These are phyloP conservation scores for Physocephala rufipes DNA, from an alignment of 2,888 invertebrate species.

Conservation along the genomic window DNA sequence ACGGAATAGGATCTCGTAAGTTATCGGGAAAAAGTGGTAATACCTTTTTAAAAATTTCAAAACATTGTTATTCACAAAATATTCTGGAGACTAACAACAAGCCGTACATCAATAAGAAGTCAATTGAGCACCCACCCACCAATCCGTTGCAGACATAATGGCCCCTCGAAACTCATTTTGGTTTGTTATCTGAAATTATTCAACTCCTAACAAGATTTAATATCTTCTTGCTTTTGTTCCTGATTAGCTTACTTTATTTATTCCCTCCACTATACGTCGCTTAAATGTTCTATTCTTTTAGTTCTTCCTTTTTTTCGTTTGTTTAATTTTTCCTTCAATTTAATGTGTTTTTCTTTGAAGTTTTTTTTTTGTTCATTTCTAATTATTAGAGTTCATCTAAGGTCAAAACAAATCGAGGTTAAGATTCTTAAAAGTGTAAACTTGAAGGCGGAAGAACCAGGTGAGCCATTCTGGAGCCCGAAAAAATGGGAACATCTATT, in stretches of 20 bases:
- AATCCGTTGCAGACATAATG: too few relatives aligned
- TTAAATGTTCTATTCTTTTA: neutral
- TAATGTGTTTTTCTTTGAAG: neutral
- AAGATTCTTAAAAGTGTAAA: constrained; percentile 16
- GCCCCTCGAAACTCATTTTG: neutral
- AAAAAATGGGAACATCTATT: neutral
- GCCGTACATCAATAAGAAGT: too few relatives aligned
- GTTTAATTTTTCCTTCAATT: neutral
- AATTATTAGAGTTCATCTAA: constrained; percentile 5
- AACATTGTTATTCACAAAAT: too few relatives aligned
- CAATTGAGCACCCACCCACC: too few relatives aligned
- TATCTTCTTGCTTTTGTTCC: too few relatives aligned
- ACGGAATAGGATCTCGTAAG: too few relatives aligned
- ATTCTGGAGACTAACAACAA: too few relatives aligned
- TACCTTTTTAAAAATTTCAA: too few relatives aligned
- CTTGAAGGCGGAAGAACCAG: constrained; percentile 1
- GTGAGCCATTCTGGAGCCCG: constrained; percentile 53
- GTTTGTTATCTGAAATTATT: too few relatives aligned
- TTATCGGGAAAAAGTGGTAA: too few relatives aligned
- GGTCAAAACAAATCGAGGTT: neutral
- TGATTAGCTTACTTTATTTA: neutral
- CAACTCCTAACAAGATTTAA: too few relatives aligned
- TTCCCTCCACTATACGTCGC: neutral
- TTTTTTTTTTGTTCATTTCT: constrained; percentile 30
- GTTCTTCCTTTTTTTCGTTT: neutral